Evolutionary conservation across 2,113 vertebrate genomes (phyloP), one percentile per base, ranked within the genome.

Genomic region (Nesoenas mayeri): DNA sequence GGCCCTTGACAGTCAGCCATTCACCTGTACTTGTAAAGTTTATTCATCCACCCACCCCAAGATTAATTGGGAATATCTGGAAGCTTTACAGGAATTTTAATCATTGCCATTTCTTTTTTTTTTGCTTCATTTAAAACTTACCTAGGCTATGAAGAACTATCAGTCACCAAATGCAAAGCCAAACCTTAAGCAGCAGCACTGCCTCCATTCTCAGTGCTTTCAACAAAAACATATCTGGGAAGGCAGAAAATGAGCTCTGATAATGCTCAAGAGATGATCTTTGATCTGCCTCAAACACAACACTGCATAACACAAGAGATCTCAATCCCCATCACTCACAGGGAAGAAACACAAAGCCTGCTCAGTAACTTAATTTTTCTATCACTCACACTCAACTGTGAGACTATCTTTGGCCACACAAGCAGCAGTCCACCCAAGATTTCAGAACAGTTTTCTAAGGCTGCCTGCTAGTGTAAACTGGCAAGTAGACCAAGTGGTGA

Each of bases 221-320:
- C 62, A 83, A 62, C 34, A 57, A 34, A 85, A 44, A 62, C 1
- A 0, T 7, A 38, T 1, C 25, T 15, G 11, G 14, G 7, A 91
- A 89, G 50, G 54, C 58, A 91, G 32, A 73, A 88, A 83, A 80
- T 17, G 57, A 20, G 20, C 36, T 69, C 72, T 2, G 5, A 7
- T 10, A 61, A 47, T 1, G 5, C n/a, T 50, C 54, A 80, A 36
- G 40, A 87, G 84, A 69, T 1, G 15, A 73, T n/a, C 17, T 42
- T 56, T 42, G 34, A 64, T 22, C 77, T 29, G 19, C 26, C 64
- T 57, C 0, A 0, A 83, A 65, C 17, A 60, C 21, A 75, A 25
- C 26, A 24, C 1, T 29, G 32, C 2, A 0, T 32, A 51, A 40
- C 10, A 1, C 15, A 56, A 84, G 12, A 64, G 20, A 56, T 14